These are phyloP conservation scores for Chamaetylas fuelleborni DNA, from an alignment of 2,113 vertebrate species.

Conservation along the genomic window DNA sequence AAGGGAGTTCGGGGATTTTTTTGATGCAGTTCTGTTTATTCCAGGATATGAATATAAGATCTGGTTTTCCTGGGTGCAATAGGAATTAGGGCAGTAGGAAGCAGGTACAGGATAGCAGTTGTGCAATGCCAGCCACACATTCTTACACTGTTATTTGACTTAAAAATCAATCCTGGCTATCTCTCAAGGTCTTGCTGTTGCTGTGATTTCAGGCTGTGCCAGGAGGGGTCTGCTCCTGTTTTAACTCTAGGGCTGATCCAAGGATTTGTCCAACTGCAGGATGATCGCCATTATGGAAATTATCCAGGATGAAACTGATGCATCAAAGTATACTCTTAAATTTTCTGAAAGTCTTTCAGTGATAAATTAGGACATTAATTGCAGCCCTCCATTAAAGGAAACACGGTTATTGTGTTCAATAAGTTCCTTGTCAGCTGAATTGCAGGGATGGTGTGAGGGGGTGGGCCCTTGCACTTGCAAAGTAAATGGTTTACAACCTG, in stretches of 20 bases:
- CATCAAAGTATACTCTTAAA: not conserved
- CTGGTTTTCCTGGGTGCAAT: not conserved
- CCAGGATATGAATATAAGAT: not conserved
- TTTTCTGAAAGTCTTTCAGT: not conserved
- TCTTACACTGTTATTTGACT: not conserved
- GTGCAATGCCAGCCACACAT: not conserved
- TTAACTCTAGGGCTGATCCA: not conserved
- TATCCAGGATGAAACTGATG: not conserved
- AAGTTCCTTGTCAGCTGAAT: not conserved
- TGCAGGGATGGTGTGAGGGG: accelerated
- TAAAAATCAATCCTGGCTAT: not conserved
- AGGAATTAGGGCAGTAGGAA: not conserved
- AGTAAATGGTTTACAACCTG: not conserved
- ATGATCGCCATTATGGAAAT: not conserved
- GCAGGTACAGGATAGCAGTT: not conserved
- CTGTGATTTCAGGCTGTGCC: not conserved
- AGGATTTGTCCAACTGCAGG: not conserved
- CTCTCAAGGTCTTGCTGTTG: not conserved
- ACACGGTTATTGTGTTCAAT: accelerated
- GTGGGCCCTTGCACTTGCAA: not conserved
- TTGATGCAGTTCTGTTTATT: not conserved
- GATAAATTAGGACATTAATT: not conserved
- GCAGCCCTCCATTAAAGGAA: not conserved
- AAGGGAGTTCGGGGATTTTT: not conserved
- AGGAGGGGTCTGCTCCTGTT: not conserved